Evolutionary conservation across 1,140 invertebrate genomes (phyloP).

Genomic region (Bombus affinis): DNA sequence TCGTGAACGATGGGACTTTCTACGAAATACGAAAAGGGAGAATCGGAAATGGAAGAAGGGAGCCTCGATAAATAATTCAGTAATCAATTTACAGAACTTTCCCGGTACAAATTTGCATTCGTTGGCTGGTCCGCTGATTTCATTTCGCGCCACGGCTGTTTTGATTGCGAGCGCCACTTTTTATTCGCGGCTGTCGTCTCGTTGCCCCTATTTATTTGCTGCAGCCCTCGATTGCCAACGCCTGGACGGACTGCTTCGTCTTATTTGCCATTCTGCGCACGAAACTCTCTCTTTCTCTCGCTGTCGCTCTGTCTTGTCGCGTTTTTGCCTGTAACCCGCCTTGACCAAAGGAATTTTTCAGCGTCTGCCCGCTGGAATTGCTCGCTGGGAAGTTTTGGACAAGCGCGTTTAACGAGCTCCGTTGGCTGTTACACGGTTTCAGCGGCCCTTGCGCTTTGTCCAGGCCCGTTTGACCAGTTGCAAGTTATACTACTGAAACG

Average conservation of each 20-base stretch:
- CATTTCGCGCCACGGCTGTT: constrained; percentile 52
- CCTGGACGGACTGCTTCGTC: neutral
- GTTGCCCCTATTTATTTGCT: constrained; percentile 39
- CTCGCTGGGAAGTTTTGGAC: neutral
- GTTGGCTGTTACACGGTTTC: neutral
- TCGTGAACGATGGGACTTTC: constrained; percentile 7
- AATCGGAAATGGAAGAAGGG: neutral
- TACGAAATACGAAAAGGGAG: neutral
- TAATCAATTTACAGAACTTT: constrained; percentile 70
- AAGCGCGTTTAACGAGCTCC: constrained; percentile 15
- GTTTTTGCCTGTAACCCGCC: neutral
- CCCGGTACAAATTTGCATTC: constrained; percentile 58
- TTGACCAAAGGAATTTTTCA: constrained; percentile 2
- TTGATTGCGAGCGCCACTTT: constrained; percentile 44
- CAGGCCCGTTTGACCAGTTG: neutral
- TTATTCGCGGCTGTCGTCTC: constrained; percentile 2
- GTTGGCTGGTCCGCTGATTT: constrained; percentile 59
- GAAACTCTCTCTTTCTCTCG: constrained; percentile 1
- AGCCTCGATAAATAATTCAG: constrained; percentile 67
- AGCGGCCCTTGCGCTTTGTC: neutral
- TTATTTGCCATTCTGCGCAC: constrained; percentile 26
- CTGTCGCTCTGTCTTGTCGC: neutral
- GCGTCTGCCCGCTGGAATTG: neutral
- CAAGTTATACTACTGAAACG: neutral
- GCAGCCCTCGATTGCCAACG: constrained; percentile 21